These are phyloP conservation scores for Pongo pygmaeus DNA, from an alignment of 2,113 vertebrate species.

Conservation along the genomic window DNA sequence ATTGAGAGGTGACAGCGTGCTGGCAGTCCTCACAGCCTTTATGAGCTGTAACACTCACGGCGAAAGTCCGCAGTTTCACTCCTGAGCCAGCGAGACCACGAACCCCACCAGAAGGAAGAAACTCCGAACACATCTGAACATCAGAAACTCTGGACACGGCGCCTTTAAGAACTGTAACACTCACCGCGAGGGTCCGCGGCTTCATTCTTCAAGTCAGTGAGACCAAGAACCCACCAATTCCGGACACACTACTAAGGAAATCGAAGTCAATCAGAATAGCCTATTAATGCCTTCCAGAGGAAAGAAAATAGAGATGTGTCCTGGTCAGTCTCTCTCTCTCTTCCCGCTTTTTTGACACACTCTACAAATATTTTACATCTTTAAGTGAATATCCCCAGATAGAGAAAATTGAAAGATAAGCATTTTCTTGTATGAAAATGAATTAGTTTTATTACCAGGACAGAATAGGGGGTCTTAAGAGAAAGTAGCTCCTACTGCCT, in stretches of 20 bases:
- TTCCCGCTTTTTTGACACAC: background rate
- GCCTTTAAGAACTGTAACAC: too few relatives aligned
- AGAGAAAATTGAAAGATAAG: background rate
- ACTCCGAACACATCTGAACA: too few relatives aligned
- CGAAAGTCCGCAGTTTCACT: too few relatives aligned
- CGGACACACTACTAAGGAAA: background rate
- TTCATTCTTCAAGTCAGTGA: too few relatives aligned
- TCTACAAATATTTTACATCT: slow-evolving; percentile 38
- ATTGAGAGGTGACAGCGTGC: too few relatives aligned
- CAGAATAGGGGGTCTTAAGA: background rate
- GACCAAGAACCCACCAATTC: too few relatives aligned
- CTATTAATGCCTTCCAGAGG: background rate
- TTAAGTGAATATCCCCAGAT: background rate
- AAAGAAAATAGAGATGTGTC: background rate
- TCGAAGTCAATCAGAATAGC: background rate
- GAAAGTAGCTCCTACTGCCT: background rate
- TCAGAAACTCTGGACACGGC: too few relatives aligned
- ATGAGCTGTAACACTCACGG: too few relatives aligned
- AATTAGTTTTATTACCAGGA: background rate
- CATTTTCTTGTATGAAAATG: slow-evolving; percentile 36
- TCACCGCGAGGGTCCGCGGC: too few relatives aligned
- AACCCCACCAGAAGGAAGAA: too few relatives aligned
- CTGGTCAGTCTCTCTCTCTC: background rate
- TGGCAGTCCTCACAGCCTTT: too few relatives aligned
- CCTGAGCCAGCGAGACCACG: too few relatives aligned